Percentiles rank a stretch among this genome's conserved stretches.
Evolutionary conservation across 2,888 invertebrate genomes (phyloP).

Genomic region (Macaria notata): DNA sequence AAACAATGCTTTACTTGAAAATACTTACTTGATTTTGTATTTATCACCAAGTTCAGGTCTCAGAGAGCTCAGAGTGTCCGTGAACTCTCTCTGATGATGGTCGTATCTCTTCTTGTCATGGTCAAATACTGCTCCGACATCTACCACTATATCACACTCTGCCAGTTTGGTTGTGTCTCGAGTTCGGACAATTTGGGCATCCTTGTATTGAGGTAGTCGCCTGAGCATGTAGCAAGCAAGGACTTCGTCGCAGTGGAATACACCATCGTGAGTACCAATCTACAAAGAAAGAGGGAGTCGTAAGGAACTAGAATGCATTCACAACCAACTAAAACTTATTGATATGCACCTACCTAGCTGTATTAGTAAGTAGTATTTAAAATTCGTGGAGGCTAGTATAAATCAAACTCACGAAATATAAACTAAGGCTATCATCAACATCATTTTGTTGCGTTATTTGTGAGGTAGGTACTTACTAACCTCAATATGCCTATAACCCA

Average conservation of each 20-base stretch:
- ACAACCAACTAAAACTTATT: too few species aligned
- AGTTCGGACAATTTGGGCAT: slow-evolving; percentile 90
- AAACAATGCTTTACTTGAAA: background rate
- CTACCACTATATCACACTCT: slow-evolving; percentile 96
- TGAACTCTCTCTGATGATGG: slow-evolving; percentile 94
- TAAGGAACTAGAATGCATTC: too few species aligned
- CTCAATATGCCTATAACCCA: too few species aligned
- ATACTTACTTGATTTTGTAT: slow-evolving; percentile 81
- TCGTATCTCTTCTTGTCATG: slow-evolving; percentile 90
- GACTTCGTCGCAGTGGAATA: slow-evolving; percentile 97
- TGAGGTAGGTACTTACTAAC: too few species aligned
- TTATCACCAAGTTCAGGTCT: slow-evolving; percentile 82
- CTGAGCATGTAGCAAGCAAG: slow-evolving; percentile 97
- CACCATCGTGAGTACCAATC: slow-evolving; percentile 91
- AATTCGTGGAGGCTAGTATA: too few species aligned
- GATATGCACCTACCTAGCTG: too few species aligned
- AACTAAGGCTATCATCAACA: too few species aligned
- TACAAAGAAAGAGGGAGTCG: slow-evolving; percentile 31
- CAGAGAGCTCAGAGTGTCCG: slow-evolving; percentile 85
- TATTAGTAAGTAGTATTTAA: too few species aligned
- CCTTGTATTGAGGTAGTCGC: slow-evolving; percentile 88
- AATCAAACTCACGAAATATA: too few species aligned
- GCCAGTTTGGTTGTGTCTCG: slow-evolving; percentile 84
- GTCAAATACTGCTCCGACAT: slow-evolving; percentile 91
- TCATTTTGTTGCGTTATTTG: too few species aligned